Evolutionary conservation across 2,888 invertebrate species (phyloP).

Genomic region (Eretmocerus hayati): DNA sequence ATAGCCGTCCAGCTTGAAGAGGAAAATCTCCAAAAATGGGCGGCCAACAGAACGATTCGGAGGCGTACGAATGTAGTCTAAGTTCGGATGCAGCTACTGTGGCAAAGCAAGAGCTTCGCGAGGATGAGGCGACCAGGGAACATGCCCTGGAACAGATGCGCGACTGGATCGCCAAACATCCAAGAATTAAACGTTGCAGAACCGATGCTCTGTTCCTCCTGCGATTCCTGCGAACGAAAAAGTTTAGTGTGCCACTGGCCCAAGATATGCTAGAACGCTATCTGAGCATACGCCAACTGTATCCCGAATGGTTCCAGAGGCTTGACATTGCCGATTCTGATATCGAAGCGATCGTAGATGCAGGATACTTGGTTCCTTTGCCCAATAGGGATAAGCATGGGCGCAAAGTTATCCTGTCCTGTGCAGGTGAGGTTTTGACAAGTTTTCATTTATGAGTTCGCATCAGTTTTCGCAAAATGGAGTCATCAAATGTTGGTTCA

Average conservation of each 20-base stretch:
- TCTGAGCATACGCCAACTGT: slow-evolving; percentile 74
- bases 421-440: slow-evolving; percentile 68
- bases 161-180: slow-evolving; percentile 78
- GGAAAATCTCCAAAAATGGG: too few species aligned
- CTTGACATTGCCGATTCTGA: slow-evolving; percentile 73
- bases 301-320: slow-evolving; percentile 80
- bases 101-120: slow-evolving; percentile 59
- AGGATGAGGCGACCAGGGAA: slow-evolving; percentile 67
- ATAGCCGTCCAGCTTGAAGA: too few species aligned
- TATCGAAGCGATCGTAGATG: slow-evolving; percentile 71
- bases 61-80: slow-evolving; percentile 33
- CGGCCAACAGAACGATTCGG: slow-evolving; percentile 24
- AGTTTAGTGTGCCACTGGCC: slow-evolving; percentile 78
- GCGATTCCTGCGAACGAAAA: slow-evolving; percentile 78
- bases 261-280: slow-evolving; percentile 85
- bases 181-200: slow-evolving; percentile 72
- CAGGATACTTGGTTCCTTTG: slow-evolving; percentile 70
- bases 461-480: too few species aligned
- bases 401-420: slow-evolving; percentile 69
- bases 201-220: slow-evolving; percentile 76
- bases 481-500: too few species aligned
- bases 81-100: slow-evolving; percentile 28
- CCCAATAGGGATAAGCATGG: slow-evolving; percentile 69
- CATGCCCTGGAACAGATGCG: slow-evolving; percentile 72
- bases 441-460: too few species aligned